These are phyloP conservation scores for Spisula solida DNA, from an alignment of 2,888 invertebrate species.

Conservation along the genomic window DNA sequence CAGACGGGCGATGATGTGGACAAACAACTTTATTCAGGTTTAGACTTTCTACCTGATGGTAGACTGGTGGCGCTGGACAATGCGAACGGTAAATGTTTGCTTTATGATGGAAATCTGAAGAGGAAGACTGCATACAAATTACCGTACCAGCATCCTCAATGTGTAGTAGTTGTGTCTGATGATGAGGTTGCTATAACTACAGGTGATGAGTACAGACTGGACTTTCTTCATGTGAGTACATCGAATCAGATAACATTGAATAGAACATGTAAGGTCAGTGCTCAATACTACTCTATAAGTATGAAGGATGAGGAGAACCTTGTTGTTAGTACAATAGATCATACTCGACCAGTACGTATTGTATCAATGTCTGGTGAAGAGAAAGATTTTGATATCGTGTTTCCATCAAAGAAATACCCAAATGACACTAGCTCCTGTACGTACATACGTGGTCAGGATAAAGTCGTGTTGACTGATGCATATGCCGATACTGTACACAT, in stretches of 20 bases:
- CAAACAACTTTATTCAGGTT: neutral
- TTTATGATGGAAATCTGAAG: conserved; percentile 14
- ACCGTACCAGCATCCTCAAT: neutral
- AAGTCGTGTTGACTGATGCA: conserved; percentile 26
- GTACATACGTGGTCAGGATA: conserved; percentile 20
- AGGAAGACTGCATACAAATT: neutral
- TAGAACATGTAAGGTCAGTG: neutral
- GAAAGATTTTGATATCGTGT: conserved; percentile 14
- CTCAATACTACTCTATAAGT: neutral
- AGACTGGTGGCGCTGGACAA: conserved; percentile 28
- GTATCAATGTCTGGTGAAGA: conserved; percentile 30
- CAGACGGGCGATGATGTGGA: neutral
- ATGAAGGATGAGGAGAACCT: conserved; percentile 23
- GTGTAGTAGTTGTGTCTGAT: conserved; percentile 21
- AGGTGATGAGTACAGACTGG: neutral
- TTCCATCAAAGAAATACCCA: conserved; percentile 20
- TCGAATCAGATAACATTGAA: neutral
- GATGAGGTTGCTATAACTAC: conserved; percentile 13
- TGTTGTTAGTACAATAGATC: conserved; percentile 1
- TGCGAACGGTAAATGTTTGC: conserved; percentile 22
- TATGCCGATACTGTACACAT: conserved; percentile 13
- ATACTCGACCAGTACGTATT: conserved; percentile 25
- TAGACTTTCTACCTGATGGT: conserved; percentile 31
- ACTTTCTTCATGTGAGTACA: conserved; percentile 22
- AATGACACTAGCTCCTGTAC: neutral